Evolutionary conservation across 2,113 vertebrate species (phyloP), one percentile per base, ranked within the genome.

Genomic region (Elachura formosa): DNA sequence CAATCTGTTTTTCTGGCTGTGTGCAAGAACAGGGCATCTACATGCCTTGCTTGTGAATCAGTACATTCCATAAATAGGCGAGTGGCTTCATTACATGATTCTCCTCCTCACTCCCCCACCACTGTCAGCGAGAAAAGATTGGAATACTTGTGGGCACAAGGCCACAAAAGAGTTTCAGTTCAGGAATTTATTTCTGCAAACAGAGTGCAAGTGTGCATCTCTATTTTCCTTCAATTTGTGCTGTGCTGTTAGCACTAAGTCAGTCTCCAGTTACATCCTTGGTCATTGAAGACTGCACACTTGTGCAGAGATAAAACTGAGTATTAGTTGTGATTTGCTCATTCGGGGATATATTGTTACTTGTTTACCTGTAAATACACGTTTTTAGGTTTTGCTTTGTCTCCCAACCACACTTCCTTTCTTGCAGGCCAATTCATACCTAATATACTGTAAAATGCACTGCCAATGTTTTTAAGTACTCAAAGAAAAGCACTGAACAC

Each of bases 1-100:
- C 72, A 87, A 92, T 77, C 78, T 83, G 93, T n/a, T 96, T 89
- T 75, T 12, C 83, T 92, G 67, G 64, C 92, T 93, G 38, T 28
- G 56, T 73, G 54, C 62, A 78, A 56, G 71, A 89, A 78, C 63
- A 66, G 16, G 59, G 52, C 83, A 90, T 51, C 82, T 85, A 33
- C 4, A 10, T 31, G 82, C 82, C 69, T 80, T 75, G 62, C 46
- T 11, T 41, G 7, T 62, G 76, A 79, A 95, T 79, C 82, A 64
- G 49, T 34, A 24, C 8, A 4, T 72, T 84, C 95, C 91, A 85
- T 29, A 94, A 94, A 89, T 52, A 90, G 25, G 20, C 18, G 21
- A 43, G 18, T 12, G 28, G n/a, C 59, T 94, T 62, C 66, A 80
- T 12, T 81, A 64, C 77, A 33, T 40, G 40, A 49, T 77, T 73